Evolutionary conservation across 2,888 invertebrate genomes (phyloP), one percentile per base, ranked within the genome.

Genomic region (Drosophila mimetica): DNA sequence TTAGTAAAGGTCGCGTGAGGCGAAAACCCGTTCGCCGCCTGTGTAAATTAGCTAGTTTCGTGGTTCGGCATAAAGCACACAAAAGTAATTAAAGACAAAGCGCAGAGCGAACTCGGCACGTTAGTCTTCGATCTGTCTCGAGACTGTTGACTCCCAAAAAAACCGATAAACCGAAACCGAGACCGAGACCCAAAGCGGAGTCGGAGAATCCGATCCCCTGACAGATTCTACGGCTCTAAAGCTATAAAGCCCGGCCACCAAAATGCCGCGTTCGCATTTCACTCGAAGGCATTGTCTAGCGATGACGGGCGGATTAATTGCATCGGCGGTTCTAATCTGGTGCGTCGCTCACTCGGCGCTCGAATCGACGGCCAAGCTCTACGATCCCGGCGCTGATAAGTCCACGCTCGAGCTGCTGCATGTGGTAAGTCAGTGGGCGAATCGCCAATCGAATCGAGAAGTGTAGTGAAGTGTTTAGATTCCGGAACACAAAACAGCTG

Each of bases 221-320:
- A 32, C 36, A 30, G 16, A 28, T 16, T 32, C 61, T 51, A 58
- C 57, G 46, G 32, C 58, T 88, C 88, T 88, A 89, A 86, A 88
- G 77, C 74, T 89, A 88, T 88, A 89, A 87, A 88, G 77, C 74
- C 37, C 46, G 65, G 63, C 59, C 58, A 61, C 61, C 54, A 75
- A 84, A 85, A 91, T 91, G 91, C 88, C 91, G 79, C 90, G 86
- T 59, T 85, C 89, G 71, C 89, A 91, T 88, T 90, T 89, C 76
- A 85, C 85, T 74, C 84, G 85, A 70, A 90, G 83, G 73, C 90
- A 86, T 64, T 89, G 91, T 76, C 78, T 90, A 64, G 90, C 86
- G 50, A 91, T 91, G 91, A 88, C 89, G 84, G 88, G 85, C 57
- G 63, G 75, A 8, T 74, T 90, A 72, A 71, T 87, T 74, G 86